Base-by-base conservation (phyloP, 2,113 vertebrate species). In the Mirza zaza region DNA sequence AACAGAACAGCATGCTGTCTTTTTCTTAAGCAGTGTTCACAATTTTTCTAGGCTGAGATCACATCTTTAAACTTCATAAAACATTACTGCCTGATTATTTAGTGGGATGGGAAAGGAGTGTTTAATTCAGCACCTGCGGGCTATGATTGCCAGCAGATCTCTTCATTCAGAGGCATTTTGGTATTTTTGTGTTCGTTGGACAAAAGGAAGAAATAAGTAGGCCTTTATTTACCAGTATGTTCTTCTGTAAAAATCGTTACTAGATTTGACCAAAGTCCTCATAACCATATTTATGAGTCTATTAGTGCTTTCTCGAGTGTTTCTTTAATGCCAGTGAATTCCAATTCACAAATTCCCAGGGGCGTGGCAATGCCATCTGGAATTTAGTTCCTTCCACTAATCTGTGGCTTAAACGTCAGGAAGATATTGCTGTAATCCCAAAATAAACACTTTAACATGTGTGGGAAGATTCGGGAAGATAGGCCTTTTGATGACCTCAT, bases 361-460 rank as follows among this genome's bases (percentile, higher is more conserved):
- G 77, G 20, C 39, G 17, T 65, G n/a, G 59, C 80, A 92, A 67
- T 90, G 79, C 73, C 79, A 57, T 76, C 83, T 95, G 75, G 77
- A 95, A 87, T 90, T 92, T 34, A 73, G 50, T 87, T 96, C 65
- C 36, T 95, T 50, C 87, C 85, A 83, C 70, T 96, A 81, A 86
- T 94, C 50, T 76, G 52, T 92, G 39, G 79, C 92, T 96, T 90
- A 61, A 95, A 79, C 29, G 68, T 48, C 48, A 70, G 57, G 29
- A 90, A 77, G 42, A 84, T 67, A 65, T 10, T 81, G 70, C 18
- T 34, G 3, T 67, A 89, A 84, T 95, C 59, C 71, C 77, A 42
- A 93, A 95, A 92, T 94, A 95, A 91, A 90, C 42, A 86, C 39
- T 73, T 73, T 87, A 55, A 18, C 5, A 6, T 95, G 25, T 87